Conservation (phyloP, 2,888 invertebrate species). For the Acronicta psi region DNA sequence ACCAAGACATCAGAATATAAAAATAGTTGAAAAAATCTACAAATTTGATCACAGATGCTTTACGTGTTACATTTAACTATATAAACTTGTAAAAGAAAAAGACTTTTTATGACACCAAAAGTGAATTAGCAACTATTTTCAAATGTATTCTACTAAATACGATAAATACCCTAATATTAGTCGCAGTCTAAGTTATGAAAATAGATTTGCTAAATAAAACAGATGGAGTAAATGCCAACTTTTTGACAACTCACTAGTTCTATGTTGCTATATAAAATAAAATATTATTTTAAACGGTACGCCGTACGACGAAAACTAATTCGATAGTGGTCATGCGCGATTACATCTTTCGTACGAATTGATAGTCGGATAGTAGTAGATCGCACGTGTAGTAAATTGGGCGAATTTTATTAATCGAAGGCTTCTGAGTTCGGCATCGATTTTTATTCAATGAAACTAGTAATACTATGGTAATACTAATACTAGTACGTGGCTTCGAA, state of each 20-base stretch:
- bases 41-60: slow-evolving; percentile 41
- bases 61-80: slow-evolving; percentile 8
- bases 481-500: too few relatives aligned
- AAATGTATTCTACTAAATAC: slow-evolving; percentile 13
- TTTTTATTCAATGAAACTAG: too few relatives aligned
- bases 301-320: too few relatives aligned
- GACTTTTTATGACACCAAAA: slow-evolving; percentile 1
- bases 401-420: too few relatives aligned
- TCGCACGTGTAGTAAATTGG: too few relatives aligned
- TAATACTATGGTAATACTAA: too few relatives aligned
- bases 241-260: slow-evolving; percentile 76
- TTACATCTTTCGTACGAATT: too few relatives aligned
- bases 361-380: too few relatives aligned
- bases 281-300: background rate
- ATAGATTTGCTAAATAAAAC: slow-evolving; percentile 79
- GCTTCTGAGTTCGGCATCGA: too few relatives aligned
- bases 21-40: slow-evolving; percentile 25
- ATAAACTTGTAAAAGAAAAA: slow-evolving; percentile 26
- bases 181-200: slow-evolving; percentile 59
- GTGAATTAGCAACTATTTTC: slow-evolving; percentile 3
- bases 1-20: slow-evolving; percentile 31
- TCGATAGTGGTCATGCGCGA: too few relatives aligned
- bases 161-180: slow-evolving; percentile 44
- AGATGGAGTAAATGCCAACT: slow-evolving; percentile 84
- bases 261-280: slow-evolving; percentile 30